Evolutionary conservation across 2,113 vertebrate species (phyloP).

Genomic region (Phrynosoma platyrhinos): DNA sequence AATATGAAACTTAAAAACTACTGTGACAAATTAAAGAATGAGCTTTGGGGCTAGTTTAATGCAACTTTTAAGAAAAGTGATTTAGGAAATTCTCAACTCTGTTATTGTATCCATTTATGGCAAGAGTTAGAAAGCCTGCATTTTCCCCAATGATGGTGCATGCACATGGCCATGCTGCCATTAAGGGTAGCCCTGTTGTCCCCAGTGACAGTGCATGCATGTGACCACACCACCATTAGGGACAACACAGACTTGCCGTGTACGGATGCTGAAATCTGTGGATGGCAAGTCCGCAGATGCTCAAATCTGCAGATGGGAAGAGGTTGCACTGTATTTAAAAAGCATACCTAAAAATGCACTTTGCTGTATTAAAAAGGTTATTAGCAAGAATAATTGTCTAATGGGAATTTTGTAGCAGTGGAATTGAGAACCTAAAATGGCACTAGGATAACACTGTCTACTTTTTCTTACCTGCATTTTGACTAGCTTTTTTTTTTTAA

Average conservation of each 20-base stretch:
- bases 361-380: not conserved
- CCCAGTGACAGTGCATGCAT: no score
- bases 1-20: not conserved
- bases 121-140: not conserved
- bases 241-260: no score
- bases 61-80: conserved; percentile 29
- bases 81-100: conserved; percentile 44
- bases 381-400: not conserved
- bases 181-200: no score
- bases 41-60: conserved; percentile 3
- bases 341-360: not conserved
- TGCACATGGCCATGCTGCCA: no score
- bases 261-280: no score
- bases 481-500: not conserved
- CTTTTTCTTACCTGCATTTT: not conserved
- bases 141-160: no score
- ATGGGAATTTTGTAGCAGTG: not conserved
- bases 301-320: no score
- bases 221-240: no score
- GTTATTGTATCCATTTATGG: conserved; percentile 35
- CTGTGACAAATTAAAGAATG: not conserved
- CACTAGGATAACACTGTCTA: not conserved
- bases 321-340: not conserved
- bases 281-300: no score
- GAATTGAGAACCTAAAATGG: not conserved